Evolutionary conservation across 2,113 vertebrate species (phyloP).

Genomic region (Corydoras sp.): DNA sequence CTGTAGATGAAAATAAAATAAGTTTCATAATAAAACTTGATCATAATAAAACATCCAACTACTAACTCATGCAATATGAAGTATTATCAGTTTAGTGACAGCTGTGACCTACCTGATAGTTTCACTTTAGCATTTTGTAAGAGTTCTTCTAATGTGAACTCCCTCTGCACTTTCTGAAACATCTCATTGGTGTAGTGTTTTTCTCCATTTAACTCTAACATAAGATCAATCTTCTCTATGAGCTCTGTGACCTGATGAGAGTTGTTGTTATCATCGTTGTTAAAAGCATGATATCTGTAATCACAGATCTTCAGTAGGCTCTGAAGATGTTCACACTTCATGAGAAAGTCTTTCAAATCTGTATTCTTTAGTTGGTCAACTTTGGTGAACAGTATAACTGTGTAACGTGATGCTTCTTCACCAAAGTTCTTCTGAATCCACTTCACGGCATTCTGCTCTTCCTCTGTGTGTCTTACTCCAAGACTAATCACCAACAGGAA

Average conservation of each 20-base stretch:
- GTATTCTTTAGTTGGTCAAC: constrained; percentile 58
- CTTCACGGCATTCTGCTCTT: constrained; percentile 56
- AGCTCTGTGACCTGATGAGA: background rate
- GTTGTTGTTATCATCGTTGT: no score
- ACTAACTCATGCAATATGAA: no score
- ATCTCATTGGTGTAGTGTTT: background rate
- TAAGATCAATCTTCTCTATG: background rate
- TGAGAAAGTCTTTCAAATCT: no score
- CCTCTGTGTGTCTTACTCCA: constrained; percentile 56
- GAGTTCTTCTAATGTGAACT: no score
- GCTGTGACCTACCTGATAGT: no score
- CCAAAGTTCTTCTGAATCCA: constrained; percentile 68
- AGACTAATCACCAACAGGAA: constrained; percentile 63
- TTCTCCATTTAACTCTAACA: background rate
- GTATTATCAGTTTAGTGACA: no score
- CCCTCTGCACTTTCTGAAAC: background rate
- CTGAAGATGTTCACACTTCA: constrained; percentile 44
- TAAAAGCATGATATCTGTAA: background rate
- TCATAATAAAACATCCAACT: no score
- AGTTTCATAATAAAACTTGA: no score
- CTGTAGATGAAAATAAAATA: no score
- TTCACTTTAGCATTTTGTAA: no score
- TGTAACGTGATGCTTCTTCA: constrained; percentile 55
- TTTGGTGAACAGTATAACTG: constrained; percentile 62
- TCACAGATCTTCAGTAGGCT: constrained; percentile 43